Percentiles rank a stretch among this genome's conserved stretches.
Conservation (phyloP, 2,113 vertebrate species). For the Dasyornis broadbenti region DNA sequence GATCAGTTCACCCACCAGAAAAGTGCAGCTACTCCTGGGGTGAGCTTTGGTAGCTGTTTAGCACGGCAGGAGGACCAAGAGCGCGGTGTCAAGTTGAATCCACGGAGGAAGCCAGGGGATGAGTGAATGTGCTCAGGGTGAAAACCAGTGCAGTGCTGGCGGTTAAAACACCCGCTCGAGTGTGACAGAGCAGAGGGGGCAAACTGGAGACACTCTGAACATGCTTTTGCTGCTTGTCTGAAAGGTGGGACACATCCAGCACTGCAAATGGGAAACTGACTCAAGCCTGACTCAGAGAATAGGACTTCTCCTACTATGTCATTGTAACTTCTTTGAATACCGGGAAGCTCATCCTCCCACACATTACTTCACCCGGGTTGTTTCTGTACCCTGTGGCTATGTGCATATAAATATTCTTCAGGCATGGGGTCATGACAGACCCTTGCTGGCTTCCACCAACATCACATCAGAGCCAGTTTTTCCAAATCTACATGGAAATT, state of each 20-base stretch:
- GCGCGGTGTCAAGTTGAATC: not conserved
- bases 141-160: not conserved
- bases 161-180: not conserved
- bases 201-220: not conserved
- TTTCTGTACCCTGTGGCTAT: not conserved
- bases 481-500: not conserved
- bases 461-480: not conserved
- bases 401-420: not conserved
- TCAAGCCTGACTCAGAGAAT: conserved; percentile 21
- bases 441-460: not conserved
- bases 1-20: conserved; percentile 48
- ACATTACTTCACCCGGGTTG: not conserved
- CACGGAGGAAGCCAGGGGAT: not conserved
- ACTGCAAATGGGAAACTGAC: not conserved
- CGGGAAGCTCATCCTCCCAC: not conserved
- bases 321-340: not conserved
- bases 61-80: not conserved
- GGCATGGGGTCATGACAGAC: not conserved
- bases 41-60: not conserved
- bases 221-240: not conserved
- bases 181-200: not conserved
- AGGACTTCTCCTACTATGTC: not conserved
- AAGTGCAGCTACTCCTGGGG: not conserved
- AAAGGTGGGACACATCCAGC: not conserved
- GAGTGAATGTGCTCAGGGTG: rapidly evolving